Conservation (phyloP, 2,113 vertebrate genomes). For the Hepsetus odoe region DNA sequence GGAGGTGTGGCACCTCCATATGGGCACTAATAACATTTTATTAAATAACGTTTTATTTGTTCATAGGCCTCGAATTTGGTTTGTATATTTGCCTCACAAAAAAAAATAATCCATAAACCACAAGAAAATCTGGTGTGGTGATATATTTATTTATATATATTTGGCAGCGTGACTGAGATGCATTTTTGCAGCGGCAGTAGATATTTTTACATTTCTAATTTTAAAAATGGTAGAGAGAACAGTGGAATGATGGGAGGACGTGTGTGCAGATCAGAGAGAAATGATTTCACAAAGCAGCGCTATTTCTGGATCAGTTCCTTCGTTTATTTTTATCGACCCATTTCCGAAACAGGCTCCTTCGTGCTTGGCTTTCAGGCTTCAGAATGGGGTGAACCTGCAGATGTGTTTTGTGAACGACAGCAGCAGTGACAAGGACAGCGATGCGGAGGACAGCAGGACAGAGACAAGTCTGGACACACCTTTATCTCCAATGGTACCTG, state of each 20-base stretch:
- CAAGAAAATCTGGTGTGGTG: no score
- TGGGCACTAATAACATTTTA: no score
- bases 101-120: no score
- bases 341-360: background rate
- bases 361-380: conserved; percentile 73
- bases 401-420: conserved; percentile 98
- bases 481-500: conserved; percentile 88
- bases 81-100: no score
- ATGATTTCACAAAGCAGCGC: background rate
- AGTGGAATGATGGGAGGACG: background rate
- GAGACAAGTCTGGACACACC: conserved; percentile 96
- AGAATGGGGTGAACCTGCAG: conserved; percentile 94
- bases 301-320: background rate
- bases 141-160: no score
- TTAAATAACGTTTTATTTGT: no score
- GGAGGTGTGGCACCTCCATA: no score
- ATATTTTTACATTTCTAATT: no score
- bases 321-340: background rate
- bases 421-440: conserved; percentile 96
- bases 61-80: no score
- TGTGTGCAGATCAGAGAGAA: background rate
- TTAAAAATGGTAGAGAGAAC: no score
- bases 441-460: conserved; percentile 94
- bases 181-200: no score
- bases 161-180: no score